phyloP scores from a whole-genome alignment of 2,113 vertebrate genomes.

The Sander lucioperca region DNA sequence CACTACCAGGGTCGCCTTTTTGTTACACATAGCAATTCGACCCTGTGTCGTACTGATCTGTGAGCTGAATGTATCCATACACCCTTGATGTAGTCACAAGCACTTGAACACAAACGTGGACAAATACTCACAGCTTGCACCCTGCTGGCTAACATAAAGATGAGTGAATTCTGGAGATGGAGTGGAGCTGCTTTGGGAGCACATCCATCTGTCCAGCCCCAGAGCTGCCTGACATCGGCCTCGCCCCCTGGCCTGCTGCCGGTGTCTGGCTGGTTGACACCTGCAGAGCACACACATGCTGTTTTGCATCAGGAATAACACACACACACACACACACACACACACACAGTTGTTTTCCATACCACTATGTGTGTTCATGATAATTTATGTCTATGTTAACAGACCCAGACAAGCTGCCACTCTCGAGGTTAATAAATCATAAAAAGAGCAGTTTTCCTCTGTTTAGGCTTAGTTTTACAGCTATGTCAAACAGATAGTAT shows the following conservation, averaged over 20 bases:
- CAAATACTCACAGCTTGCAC: constrained; percentile 19
- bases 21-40: neutral
- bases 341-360: neutral
- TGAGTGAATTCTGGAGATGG: constrained; percentile 21
- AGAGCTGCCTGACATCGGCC: constrained; percentile 15
- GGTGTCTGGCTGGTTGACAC: constrained; percentile 30
- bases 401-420: neutral
- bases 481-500: constrained; percentile 6
- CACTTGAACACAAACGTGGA: constrained; percentile 10
- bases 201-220: constrained; percentile 46
- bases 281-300: constrained; percentile 24
- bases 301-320: constrained; percentile 11
- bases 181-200: constrained; percentile 38
- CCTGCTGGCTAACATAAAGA: constrained; percentile 20
- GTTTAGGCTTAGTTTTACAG: constrained; percentile 3
- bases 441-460: constrained; percentile 13
- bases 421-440: constrained; percentile 36
- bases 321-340: neutral
- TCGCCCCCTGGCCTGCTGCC: constrained; percentile 9
- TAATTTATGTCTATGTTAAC: constrained; percentile 35
- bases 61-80: neutral
- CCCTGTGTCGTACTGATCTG: neutral
- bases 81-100: neutral
- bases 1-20: neutral
- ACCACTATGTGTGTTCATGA: constrained; percentile 8